Evolutionary conservation across 2,113 vertebrate genomes (phyloP), one percentile per base, ranked within the genome.

Genomic region (Clupea harengus): DNA sequence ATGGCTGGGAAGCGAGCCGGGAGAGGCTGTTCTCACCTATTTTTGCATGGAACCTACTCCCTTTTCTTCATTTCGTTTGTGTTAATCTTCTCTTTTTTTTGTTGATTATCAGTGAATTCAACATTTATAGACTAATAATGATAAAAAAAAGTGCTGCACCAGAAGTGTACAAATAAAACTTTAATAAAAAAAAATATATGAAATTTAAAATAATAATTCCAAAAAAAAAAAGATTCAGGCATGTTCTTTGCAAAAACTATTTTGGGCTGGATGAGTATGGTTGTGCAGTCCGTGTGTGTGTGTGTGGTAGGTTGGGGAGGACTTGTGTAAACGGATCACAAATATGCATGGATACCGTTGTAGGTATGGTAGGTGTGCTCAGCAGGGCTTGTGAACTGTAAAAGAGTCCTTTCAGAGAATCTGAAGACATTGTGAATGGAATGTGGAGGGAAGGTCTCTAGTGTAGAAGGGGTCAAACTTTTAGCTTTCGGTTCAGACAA

Each of bases 261-360:
- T 82, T 83, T 46, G 81, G 67, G 85, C 28, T 47, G 46, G n/a
- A 54, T 49, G 85, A 75, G 47, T 82, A 75, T 72, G 32, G 25
- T 60, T 64, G 83, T 22, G 91, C 83, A 72, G 39, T 83, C 85
- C 80, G 90, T 45, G 86, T 45, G 89, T 64, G 89, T 64, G 83
- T 22, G 52, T 45, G 52, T 81, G 78, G 13, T 82, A n/a, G 82
- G 5, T 50, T 81, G 89, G 4, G 81, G 86, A 87, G 86, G 85
- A 83, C 84, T 89, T 88, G 90, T 85, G 80, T 87, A 89, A 82
- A 86, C 75, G 90, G 81, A 92, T 94, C 94, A 94, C 94, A 91
- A 92, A 93, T 94, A 95, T 95, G 95, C 94, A 95, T 95, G 94
- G 93, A 95, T 96, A 95, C 94, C 94, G 93, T 94, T 95, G 60